Percentiles rank a stretch among this genome's conserved stretches.
These are phyloP conservation scores for Phoebastria nigripes DNA, from an alignment of 2,797 vertebrate genomes.

Conservation along the genomic window DNA sequence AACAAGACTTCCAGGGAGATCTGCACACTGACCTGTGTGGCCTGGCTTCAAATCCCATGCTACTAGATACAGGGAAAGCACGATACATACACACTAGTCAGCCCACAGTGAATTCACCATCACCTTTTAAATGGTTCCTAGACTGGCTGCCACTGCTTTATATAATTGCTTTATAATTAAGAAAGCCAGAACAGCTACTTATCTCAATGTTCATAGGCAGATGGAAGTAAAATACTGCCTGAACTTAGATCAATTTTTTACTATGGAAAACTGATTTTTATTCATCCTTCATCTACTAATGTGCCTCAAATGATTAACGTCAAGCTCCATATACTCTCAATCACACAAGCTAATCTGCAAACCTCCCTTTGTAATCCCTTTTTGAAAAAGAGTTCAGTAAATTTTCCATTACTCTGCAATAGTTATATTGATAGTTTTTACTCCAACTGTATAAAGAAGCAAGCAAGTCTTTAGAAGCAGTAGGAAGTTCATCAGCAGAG, in stretches of 20 bases:
- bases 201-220: neutral
- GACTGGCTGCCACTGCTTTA: neutral
- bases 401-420: neutral
- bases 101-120: neutral
- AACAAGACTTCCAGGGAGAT: neutral
- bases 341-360: constrained; percentile 20
- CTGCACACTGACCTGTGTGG: neutral
- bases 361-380: neutral
- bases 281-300: neutral
- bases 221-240: neutral
- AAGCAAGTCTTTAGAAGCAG: constrained; percentile 34
- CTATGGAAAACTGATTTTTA: neutral
- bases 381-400: neutral
- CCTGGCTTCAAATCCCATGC: neutral
- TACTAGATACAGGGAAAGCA: neutral
- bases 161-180: constrained; percentile 26
- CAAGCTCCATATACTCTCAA: neutral
- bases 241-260: neutral
- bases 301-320: neutral
- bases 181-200: constrained; percentile 1
- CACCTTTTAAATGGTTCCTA: neutral
- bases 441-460: constrained; percentile 17
- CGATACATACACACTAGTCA: neutral
- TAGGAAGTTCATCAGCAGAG: constrained; percentile 54
- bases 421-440: constrained; percentile 9